Evolutionary conservation across 2,113 vertebrate genomes (phyloP), one percentile per base, ranked within the genome.

Genomic region (Antidorcas marsupialis): DNA sequence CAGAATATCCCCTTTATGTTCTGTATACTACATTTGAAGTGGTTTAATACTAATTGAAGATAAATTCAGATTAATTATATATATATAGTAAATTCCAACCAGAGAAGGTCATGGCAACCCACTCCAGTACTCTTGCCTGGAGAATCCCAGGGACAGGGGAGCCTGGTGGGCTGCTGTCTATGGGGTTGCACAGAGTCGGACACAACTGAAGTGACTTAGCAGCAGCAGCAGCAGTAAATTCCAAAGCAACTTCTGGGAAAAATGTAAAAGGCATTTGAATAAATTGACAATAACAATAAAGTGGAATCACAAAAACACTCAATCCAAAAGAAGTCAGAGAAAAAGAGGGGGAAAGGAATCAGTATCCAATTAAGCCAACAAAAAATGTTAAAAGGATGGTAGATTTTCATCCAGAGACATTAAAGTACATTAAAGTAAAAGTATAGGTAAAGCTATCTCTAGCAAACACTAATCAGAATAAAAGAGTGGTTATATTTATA

Each of bases 291-390:
- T 36, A 82, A 82, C 43, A 45, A 5, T 60, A 71, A 82, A 47
- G 50, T 71, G 15, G 17, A 89, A 67, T 92, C 12, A 79, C 13
- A 67, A 95, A 95, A 87, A 39, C 50, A 78, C 15, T 28, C 12
- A 71, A 30, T 36, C 23, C 57, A 74, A 64, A 96, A 93, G 33
- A 96, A 94, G 47, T 30, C 39, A 64, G 52, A 14, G 28, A 16
- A 47, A 23, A 57, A n/a, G 62, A 57, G 23, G 64, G 28, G 60
- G 39, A 74, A 50, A 78, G n/a, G 45, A 55, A 11, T 16, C 43
- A 67, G 39, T 81, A 81, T 55, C 8, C 33, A 53, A 45, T 45
- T 36, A 91, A 43, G 33, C n/a, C 50, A 28, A 59, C 1, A 81
- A 21, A 90, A 90, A 52, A 27, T 59, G 5, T 27, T 64, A 15